Evolutionary conservation across 2,797 vertebrate species (phyloP), one percentile per base, ranked within the genome.

Genomic region (Hemitrygon akajei): DNA sequence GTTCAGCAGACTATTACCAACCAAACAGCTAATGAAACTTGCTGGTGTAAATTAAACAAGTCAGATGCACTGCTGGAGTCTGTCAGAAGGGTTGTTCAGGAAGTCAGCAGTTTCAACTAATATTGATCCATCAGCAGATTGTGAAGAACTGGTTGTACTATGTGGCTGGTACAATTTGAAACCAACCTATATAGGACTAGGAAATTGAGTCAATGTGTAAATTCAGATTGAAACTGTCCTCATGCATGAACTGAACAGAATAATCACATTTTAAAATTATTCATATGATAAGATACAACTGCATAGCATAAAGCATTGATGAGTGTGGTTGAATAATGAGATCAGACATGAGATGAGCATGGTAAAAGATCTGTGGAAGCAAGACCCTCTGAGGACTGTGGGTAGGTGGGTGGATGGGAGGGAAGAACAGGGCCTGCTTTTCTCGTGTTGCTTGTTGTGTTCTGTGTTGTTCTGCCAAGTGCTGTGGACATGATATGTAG

Each of bases 11-110:
- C 91, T 93, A 93, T 93, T 93, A 93, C 91, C 91, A 76, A 93
- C 37, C 91, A 93, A 93, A 93, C 91, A 73, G 91, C 73, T 93
- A 93, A 93, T 93, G 91, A 93, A 76, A 93, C 71, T 93, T 75
- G 91, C 91, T 93, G 91, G 91, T 93, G 91, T 93, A 93, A 93
- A 93, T 93, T 93, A 93, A 93, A 76, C 91, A 93, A 93, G 91
- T 93, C 91, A 93, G 91, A 56, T 47, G 71, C 71, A 93, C 91
- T 93, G 91, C 91, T 93, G 91, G 71, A 93, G 73, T 56, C 91
- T 93, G 91, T 93, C 91, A 93, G 71, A 93, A 92, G 91, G 91
- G 40, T 30, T 93, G 69, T 27, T 93, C 69, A 73, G 71, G 73
- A 93, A 93, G 71, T 56, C 71, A 75, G 47, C 69, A 76, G 91